Evolutionary conservation across 1,140 invertebrate genomes (phyloP).

Genomic region (Propsilocerus akamusi): DNA sequence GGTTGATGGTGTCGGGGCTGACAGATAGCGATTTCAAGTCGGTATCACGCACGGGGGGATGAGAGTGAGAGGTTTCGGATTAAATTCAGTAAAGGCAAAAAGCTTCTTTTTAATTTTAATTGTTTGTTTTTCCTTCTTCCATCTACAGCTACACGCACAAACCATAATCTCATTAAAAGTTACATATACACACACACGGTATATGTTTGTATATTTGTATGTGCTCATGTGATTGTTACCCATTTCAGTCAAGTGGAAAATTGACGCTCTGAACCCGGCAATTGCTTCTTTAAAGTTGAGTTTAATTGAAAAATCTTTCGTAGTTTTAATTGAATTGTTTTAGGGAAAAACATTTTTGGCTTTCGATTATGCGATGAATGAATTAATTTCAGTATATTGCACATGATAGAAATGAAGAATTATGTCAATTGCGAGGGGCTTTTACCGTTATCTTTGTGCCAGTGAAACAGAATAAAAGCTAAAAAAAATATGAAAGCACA

Average conservation of each 20-base stretch:
- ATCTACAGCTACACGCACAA: background rate
- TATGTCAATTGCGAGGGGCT: background rate
- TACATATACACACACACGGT: background rate
- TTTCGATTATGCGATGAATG: background rate
- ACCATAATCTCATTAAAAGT: slow-evolving; percentile 1
- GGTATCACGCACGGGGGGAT: background rate
- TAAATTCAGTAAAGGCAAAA: background rate
- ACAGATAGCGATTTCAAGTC: background rate
- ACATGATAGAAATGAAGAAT: background rate
- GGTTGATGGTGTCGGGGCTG: background rate
- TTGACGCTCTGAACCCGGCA: too few species aligned
- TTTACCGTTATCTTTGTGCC: background rate
- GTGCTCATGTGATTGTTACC: background rate
- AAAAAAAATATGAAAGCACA: background rate
- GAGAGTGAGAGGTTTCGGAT: background rate
- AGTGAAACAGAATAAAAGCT: background rate
- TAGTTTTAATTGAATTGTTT: too few species aligned
- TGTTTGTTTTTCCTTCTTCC: background rate
- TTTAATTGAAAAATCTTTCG: too few species aligned
- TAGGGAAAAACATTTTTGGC: too few species aligned
- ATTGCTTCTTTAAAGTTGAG: too few species aligned
- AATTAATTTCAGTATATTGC: background rate
- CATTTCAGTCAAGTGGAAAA: background rate
- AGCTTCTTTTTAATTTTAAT: slow-evolving; percentile 4
- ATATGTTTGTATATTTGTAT: background rate